Percentiles rank a stretch among this genome's conserved stretches.
Conservation (phyloP, 2,797 vertebrate genomes). For the Enteromius treurensis region DNA sequence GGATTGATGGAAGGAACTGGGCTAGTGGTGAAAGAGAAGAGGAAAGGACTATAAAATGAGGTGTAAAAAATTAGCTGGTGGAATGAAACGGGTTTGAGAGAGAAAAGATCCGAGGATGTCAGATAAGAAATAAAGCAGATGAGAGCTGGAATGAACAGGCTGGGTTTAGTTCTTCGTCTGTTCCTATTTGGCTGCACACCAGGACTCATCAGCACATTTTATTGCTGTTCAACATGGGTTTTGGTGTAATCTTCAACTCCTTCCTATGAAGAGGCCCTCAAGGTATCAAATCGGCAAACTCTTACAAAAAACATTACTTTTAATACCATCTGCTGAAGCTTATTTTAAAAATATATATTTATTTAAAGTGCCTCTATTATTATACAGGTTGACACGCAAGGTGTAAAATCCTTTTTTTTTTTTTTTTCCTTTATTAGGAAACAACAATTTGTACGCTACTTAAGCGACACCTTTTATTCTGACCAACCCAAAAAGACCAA, state of each 20-base stretch:
- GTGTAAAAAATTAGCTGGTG: neutral
- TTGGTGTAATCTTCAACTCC: neutral
- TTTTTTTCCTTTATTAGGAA: too few relatives aligned
- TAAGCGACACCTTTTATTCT: too few relatives aligned
- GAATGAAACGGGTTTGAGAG: neutral
- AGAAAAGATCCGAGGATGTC: slow-evolving; percentile 16
- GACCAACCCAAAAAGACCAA: too few relatives aligned
- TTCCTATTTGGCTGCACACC: slow-evolving; percentile 35
- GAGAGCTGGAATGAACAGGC: slow-evolving; percentile 4
- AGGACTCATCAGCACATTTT: slow-evolving; percentile 24
- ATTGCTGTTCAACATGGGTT: slow-evolving; percentile 9
- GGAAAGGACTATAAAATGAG: slow-evolving; percentile 1
- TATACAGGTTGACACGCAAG: too few relatives aligned
- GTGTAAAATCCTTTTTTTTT: too few relatives aligned
- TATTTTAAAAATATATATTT: slow-evolving; percentile 2
- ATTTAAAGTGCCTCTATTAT: neutral
- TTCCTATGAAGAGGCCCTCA: slow-evolving; percentile 16
- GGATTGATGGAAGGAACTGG: neutral
- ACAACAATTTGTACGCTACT: too few relatives aligned
- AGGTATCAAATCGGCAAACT: slow-evolving; percentile 10
- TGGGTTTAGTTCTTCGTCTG: slow-evolving; percentile 26
- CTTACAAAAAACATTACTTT: neutral
- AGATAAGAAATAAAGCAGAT: slow-evolving; percentile 30
- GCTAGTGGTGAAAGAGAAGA: slow-evolving; percentile 14
- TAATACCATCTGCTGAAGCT: neutral